phyloP scores from a whole-genome alignment of 37 sponge, comb jelly and placozoan genomes.

The Beroe ovata region DNA sequence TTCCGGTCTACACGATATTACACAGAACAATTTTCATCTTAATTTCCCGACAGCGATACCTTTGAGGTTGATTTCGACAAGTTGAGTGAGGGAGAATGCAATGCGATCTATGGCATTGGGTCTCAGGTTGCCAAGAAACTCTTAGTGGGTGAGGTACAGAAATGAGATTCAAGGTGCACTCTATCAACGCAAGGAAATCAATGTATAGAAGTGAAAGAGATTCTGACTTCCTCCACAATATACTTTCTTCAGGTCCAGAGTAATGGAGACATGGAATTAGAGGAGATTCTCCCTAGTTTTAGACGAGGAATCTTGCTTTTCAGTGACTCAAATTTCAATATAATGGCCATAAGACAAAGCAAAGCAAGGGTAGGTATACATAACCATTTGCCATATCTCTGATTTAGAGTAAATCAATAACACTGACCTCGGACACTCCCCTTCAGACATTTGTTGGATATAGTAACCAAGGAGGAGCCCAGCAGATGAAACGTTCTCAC shows the following conservation, averaged over 20 bases:
- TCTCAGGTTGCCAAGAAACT: neutral
- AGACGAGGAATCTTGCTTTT: slow-evolving; percentile 41
- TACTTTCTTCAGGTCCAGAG: neutral
- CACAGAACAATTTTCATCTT: too few species aligned
- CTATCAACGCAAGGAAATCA: too few species aligned
- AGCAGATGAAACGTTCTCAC: neutral
- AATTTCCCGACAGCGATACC: slow-evolving; percentile 38
- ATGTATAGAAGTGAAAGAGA: too few species aligned
- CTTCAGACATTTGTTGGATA: slow-evolving; percentile 56
- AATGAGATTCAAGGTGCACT: too few species aligned
- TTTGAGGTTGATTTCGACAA: neutral
- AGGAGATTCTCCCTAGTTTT: neutral
- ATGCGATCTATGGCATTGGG: neutral
- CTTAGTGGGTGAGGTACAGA: neutral
- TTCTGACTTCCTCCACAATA: too few species aligned
- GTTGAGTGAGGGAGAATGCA: neutral
- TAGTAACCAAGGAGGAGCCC: slow-evolving; percentile 25
- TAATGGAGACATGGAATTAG: neutral
- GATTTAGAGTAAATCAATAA: neutral
- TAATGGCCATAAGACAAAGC: neutral
- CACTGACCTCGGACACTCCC: too few species aligned
- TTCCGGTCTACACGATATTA: too few species aligned
- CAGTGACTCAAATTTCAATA: slow-evolving; percentile 10
- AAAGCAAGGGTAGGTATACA: slow-evolving; percentile 1
- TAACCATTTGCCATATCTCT: neutral